Evolutionary conservation across 2,113 vertebrate genomes (phyloP), one percentile per base, ranked within the genome.

Genomic region (Mormyrus lacerda): DNA sequence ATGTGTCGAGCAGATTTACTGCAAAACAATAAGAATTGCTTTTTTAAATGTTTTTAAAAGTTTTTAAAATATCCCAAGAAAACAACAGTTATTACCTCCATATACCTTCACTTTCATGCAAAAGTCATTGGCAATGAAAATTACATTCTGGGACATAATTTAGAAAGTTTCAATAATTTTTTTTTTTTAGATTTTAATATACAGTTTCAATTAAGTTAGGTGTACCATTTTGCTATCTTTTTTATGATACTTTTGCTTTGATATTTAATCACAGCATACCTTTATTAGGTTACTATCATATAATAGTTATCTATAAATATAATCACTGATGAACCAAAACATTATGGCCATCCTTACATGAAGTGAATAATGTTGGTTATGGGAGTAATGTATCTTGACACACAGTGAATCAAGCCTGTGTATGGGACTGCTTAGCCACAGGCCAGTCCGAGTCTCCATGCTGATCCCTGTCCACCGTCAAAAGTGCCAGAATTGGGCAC

Each of bases 1-100:
- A 97, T 0, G 98, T 99, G 94, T 99, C 98, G 50, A 99, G 94
- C 88, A 99, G 94, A 94, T 98, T 99, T 93, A 98, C 98, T 99
- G 96, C 44, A 95, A 95, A 94, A 95, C 73, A 95, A 21, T 92
- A 90, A 90, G n/a, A 91, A 42, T 17, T 24, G 44, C 27, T 88
- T 85, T n/a, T 48, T 85, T 69, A 31, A 69, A 11, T 79, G 35
- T 42, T n/a, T n/a, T n/a, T n/a, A n/a, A 79, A 19, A 17, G 39
- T 42, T 79, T 76, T 79, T 39, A 19, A 39, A 4, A 42, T 27
- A 76, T 79, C 6, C 35, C 35, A 42, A 17, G 4, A 79, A 42
- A 19, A 42, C n/a, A 6, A 15, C 83, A 85, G 45, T 79, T 79
- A 79, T 19, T 79, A 42, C 73, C 73, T 79, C 73, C 73, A 7